Conservation (phyloP, 2,888 invertebrate genomes). For the Catocala fraxini region DNA sequence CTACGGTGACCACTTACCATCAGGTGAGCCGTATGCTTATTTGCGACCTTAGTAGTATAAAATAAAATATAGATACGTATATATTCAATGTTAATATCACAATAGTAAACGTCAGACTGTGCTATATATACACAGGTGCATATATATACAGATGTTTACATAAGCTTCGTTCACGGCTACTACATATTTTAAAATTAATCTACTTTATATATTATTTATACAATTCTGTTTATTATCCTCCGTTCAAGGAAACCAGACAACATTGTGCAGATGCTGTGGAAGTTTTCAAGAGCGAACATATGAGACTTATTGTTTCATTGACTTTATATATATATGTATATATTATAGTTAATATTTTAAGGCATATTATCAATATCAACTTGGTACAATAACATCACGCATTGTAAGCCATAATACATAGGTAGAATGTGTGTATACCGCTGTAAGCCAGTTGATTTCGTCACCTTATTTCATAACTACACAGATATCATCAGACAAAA, state of each 20-base stretch:
- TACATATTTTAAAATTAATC: constrained; percentile 27
- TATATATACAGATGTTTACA: constrained; percentile 29
- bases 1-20: too few species aligned
- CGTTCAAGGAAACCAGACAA: constrained; percentile 22
- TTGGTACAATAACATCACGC: too few species aligned
- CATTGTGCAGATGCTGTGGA: constrained; percentile 47
- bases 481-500: too few species aligned
- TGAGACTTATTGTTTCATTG: constrained; percentile 5
- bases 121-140: constrained; percentile 34
- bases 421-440: too few species aligned
- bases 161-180: constrained; percentile 24
- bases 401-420: too few species aligned
- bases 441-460: too few species aligned
- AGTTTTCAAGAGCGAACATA: constrained; percentile 38
- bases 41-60: too few species aligned
- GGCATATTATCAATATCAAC: too few species aligned
- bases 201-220: constrained; percentile 21
- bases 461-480: too few species aligned
- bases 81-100: constrained; percentile 18
- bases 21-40: not conserved
- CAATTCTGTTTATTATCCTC: constrained; percentile 19
- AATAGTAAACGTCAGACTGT: constrained; percentile 1
- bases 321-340: not conserved
- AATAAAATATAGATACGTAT: too few species aligned
- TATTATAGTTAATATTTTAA: too few species aligned